A percentile compares a stretch with the other conserved stretches of the same genome.
phyloP scores from a whole-genome alignment of 2,113 vertebrate species.

The Cariama cristata region DNA sequence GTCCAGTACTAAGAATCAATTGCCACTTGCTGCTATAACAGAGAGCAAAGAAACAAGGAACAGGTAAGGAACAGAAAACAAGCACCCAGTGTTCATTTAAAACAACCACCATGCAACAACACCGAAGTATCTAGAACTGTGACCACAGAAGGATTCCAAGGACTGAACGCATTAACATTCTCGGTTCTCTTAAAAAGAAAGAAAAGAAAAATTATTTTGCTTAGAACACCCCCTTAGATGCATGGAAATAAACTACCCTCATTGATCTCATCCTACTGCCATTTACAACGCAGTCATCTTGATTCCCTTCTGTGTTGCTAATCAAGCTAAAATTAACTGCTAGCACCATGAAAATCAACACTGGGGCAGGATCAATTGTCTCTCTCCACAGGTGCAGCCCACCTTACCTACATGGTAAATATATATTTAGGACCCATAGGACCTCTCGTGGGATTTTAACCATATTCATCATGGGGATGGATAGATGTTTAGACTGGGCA shows the following conservation, averaged over 20 bases:
- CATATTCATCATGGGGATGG: background rate
- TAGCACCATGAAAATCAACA: background rate
- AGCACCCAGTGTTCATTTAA: background rate
- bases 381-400: background rate
- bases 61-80: background rate
- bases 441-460: background rate
- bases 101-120: background rate
- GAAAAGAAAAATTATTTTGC: background rate
- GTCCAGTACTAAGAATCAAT: background rate
- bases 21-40: background rate
- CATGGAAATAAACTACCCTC: slow-evolving; percentile 53
- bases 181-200: slow-evolving; percentile 33
- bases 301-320: slow-evolving; percentile 53
- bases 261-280: slow-evolving; percentile 50
- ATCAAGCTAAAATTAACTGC: slow-evolving; percentile 61
- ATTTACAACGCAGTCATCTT: background rate
- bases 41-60: background rate
- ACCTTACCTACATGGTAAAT: background rate
- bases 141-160: slow-evolving; percentile 1
- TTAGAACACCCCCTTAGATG: slow-evolving; percentile 46
- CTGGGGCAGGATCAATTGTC: background rate
- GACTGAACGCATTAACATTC: slow-evolving; percentile 24
- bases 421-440: background rate
- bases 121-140: background rate
- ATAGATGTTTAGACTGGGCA: background rate